Evolutionary conservation across 1,140 invertebrate genomes (phyloP), one percentile per base, ranked within the genome.

Genomic region (Campoletis sonorensis): DNA sequence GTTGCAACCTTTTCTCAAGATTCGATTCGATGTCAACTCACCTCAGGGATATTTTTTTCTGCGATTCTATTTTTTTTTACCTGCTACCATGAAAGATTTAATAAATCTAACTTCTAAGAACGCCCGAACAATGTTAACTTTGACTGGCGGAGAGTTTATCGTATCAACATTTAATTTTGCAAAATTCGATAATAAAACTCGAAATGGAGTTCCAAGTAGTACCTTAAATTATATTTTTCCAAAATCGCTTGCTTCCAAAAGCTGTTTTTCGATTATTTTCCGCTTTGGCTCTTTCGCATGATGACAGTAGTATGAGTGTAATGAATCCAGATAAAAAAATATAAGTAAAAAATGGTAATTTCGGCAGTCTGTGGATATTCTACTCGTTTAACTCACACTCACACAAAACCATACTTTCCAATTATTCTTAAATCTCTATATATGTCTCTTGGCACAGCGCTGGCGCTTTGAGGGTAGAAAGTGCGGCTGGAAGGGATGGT

Each of bases 401-500:
- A 33, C 67, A 70, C 73, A 23, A 15, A 75, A 49, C 26, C 72
- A n/a, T 49, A 33, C 45, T 23, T 30, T 64, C 61, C n/a, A 64
- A 77, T 61, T 77, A 77, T 77, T 30, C 18, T 77, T 54, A 11
- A 37, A 8, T 77, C 27, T 58, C 8, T 58, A 30, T 18, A 54
- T 58, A 49, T n/a, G n/a, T 16, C 21, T 21, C 27, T 77, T 82
- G 78, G 76, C 78, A 68, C 72, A 71, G 49, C 18, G 26, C 16
- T 37, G 51, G 27, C 16, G 27, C 26, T 81, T 51, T 67, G 72
- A 77, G 81, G 79, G 72, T 81, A 27, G 71, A 51, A 61, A 75
- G 80, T 71, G 73, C 61, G 33, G 54, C 71, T 23, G 64, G 61
- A 23, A 45, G 80, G 37, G 77, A 16, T 67, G 54, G 54, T 79